Percentiles rank a stretch among this genome's conserved stretches.
These are phyloP conservation scores for Oenanthe oenanthe DNA, from an alignment of 2,113 vertebrate genomes.

Conservation along the genomic window DNA sequence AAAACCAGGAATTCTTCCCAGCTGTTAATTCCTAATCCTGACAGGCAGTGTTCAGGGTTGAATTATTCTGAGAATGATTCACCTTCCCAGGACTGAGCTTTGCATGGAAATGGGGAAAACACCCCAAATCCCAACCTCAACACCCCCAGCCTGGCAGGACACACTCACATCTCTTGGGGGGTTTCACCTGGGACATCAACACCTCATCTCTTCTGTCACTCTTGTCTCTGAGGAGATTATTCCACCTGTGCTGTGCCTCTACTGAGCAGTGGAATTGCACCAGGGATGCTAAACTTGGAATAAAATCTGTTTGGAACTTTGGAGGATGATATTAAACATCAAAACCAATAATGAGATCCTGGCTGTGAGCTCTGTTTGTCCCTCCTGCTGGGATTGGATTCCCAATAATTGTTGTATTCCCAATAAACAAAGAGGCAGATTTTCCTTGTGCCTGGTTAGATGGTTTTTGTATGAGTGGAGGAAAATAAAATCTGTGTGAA, in stretches of 20 bases:
- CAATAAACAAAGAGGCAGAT: slow-evolving; percentile 23
- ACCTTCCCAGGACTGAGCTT: background rate
- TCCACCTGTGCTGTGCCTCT: background rate
- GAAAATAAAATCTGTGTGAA: background rate
- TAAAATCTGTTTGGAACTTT: background rate
- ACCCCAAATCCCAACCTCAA: background rate
- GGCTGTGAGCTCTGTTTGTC: background rate
- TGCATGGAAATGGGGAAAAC: background rate
- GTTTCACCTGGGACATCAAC: background rate
- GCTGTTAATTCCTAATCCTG: background rate
- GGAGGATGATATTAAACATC: background rate
- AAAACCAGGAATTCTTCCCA: background rate
- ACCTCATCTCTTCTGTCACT: background rate
- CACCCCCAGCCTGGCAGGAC: background rate
- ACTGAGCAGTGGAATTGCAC: background rate
- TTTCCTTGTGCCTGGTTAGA: background rate
- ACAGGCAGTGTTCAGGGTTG: background rate
- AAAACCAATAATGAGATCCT: rapidly evolving
- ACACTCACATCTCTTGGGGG: background rate
- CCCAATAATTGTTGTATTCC: slow-evolving; percentile 34
- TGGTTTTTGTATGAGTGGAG: background rate
- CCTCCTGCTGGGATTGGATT: background rate
- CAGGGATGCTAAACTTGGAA: background rate
- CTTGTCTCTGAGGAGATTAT: background rate
- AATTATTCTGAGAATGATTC: background rate